Evolutionary conservation across 1,140 invertebrate genomes (phyloP).

Genomic region (Drosophila burlai): DNA sequence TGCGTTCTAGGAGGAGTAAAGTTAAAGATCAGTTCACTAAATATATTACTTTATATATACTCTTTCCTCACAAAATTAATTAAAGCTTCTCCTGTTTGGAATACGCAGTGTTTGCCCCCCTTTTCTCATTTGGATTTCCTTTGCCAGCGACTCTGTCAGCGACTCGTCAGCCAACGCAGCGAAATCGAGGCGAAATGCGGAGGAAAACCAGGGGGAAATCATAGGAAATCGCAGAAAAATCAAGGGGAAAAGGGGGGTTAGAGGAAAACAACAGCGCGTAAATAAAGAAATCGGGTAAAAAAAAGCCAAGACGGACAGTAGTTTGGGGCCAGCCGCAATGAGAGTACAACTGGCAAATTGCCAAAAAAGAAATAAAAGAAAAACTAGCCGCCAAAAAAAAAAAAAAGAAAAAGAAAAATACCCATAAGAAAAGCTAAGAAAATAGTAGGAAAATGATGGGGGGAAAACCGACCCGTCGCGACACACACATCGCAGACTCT

Average conservation of each 20-base stretch:
- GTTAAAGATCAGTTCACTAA: background rate
- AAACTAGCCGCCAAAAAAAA: conserved; percentile 31
- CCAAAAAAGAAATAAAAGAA: conserved; percentile 28
- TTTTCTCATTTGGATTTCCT: conserved; percentile 53
- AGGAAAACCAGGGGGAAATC: background rate
- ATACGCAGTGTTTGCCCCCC: background rate
- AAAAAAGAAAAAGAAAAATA: background rate
- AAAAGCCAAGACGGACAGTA: conserved; percentile 29
- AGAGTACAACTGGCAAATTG: conserved; percentile 41
- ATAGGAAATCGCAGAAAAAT: conserved; percentile 1
- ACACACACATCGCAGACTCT: conserved; percentile 15
- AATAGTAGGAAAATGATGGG: conserved; percentile 29
- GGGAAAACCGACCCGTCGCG: conserved; percentile 30
- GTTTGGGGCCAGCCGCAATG: conserved; percentile 52
- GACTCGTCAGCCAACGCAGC: conserved; percentile 58
- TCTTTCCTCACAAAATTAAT: conserved; percentile 21
- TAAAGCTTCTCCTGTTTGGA: background rate
- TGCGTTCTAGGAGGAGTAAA: conserved; percentile 61
- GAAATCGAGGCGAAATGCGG: background rate
- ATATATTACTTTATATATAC: background rate
- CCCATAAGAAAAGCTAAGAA: conserved; percentile 18
- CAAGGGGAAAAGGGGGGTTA: background rate
- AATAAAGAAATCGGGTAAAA: conserved; percentile 63
- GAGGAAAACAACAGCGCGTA: conserved; percentile 40
- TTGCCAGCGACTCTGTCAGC: conserved; percentile 62